Evolutionary conservation across 2,797 vertebrate genomes (phyloP).

Genomic region (Falco rusticolus): DNA sequence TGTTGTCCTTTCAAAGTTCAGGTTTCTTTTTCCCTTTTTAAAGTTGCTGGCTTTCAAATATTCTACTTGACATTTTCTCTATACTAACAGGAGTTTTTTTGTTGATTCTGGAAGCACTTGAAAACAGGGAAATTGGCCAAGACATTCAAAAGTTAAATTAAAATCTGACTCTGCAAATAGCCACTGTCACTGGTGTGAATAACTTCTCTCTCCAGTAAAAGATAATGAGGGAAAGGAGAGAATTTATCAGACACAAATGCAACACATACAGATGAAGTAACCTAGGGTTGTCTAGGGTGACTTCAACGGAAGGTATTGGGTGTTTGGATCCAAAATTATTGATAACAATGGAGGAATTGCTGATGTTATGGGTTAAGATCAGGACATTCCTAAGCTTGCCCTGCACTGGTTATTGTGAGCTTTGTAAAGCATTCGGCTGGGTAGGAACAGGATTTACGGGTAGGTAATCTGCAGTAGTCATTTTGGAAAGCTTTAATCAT

Average conservation of each 20-base stretch:
- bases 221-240: neutral
- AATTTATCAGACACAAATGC: neutral
- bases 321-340: neutral
- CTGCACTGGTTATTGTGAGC: neutral
- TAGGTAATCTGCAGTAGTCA: neutral
- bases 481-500: conserved; percentile 41
- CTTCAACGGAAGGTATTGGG: neutral
- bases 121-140: conserved; percentile 28
- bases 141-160: conserved; percentile 43
- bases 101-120: conserved; percentile 51
- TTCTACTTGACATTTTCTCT: conserved; percentile 47
- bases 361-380: neutral
- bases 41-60: conserved; percentile 24
- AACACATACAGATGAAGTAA: neutral
- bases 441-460: conserved; percentile 29
- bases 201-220: neutral
- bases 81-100: neutral
- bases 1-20: neutral
- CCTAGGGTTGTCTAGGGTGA: neutral
- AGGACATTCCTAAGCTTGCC: neutral
- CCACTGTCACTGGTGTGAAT: conserved; percentile 7
- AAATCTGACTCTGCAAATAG: conserved; percentile 52
- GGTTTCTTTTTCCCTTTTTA: neutral
- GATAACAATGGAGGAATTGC: neutral
- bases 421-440: neutral